phyloP scores from a whole-genome alignment of 2,113 vertebrate species.

The Notiomystis cincta region DNA sequence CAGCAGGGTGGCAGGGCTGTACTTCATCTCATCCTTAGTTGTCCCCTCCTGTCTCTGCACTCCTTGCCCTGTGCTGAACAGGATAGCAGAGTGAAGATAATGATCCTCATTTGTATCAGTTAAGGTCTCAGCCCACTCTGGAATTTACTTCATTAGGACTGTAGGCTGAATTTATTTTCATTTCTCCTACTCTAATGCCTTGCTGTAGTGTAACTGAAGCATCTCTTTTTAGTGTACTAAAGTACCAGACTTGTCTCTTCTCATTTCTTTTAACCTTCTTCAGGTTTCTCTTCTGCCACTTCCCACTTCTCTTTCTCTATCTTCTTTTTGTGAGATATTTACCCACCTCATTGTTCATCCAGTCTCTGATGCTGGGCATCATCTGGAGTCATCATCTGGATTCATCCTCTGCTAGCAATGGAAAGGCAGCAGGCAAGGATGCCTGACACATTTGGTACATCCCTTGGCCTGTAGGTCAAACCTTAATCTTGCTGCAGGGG shows the following conservation, averaged over 20 bases:
- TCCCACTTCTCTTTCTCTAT: background rate
- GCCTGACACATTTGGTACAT: rapidly evolving
- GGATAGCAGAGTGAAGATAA: conserved; percentile 62
- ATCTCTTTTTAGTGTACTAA: background rate
- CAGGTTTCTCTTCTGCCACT: background rate
- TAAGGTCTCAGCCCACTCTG: conserved; percentile 68
- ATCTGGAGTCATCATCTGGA: background rate
- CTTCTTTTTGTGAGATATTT: background rate
- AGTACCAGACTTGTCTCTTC: conserved; percentile 13
- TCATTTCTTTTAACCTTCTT: conserved; percentile 14
- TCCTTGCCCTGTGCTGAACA: conserved; percentile 50
- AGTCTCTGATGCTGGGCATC: rapidly evolving
- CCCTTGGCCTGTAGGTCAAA: background rate
- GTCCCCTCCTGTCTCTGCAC: conserved; percentile 11
- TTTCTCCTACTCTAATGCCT: conserved; percentile 43
- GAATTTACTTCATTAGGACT: conserved; percentile 68
- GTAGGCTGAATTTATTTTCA: conserved; percentile 70
- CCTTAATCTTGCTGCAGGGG: rapidly evolving
- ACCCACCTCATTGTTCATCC: background rate
- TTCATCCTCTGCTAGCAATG: background rate
- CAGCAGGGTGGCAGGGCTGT: background rate
- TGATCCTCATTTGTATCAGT: conserved; percentile 75
- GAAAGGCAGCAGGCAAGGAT: background rate
- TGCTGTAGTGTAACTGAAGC: conserved; percentile 38
- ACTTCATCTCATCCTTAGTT: background rate